Conservation (phyloP, 64 coral and sea anemone genomes). For the Stylophora pistillata region DNA sequence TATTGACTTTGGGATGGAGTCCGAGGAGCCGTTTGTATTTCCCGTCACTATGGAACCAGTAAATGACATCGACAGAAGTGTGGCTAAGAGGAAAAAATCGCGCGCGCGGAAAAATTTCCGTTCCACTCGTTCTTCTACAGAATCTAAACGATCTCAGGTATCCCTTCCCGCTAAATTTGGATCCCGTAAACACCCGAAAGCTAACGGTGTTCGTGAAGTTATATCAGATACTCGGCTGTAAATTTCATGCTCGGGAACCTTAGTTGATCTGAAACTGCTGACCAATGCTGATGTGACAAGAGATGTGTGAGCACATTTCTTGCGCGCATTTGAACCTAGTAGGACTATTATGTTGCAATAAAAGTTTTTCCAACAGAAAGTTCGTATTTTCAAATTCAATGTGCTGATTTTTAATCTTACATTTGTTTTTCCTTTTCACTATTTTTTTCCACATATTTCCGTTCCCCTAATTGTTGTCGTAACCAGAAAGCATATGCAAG, state of each 20-base stretch:
- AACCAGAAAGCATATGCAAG: too few species aligned
- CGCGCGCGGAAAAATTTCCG: not conserved
- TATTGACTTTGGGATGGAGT: conserved; percentile 31
- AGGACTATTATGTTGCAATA: not conserved
- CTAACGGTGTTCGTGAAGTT: conserved; percentile 9
- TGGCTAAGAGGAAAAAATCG: not conserved
- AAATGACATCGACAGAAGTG: not conserved
- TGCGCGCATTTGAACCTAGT: not conserved
- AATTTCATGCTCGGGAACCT: not conserved
- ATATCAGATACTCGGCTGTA: conserved; percentile 41
- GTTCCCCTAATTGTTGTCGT: too few species aligned
- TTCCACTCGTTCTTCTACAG: not conserved
- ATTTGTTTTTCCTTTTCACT: too few species aligned
- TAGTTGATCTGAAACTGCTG: not conserved
- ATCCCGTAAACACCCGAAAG: conserved; percentile 35
- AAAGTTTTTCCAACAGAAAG: too few species aligned
- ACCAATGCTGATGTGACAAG: not conserved
- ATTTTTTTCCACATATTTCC: too few species aligned
- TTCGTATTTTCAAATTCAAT: too few species aligned
- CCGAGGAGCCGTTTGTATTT: conserved; percentile 20
- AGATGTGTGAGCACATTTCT: not conserved
- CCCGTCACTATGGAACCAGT: not conserved
- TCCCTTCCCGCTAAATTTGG: conserved; percentile 43
- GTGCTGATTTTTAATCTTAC: too few species aligned
- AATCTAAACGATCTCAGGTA: conserved; percentile 27